phyloP scores from a whole-genome alignment of 2,888 invertebrate species.

The Allacma fusca region DNA sequence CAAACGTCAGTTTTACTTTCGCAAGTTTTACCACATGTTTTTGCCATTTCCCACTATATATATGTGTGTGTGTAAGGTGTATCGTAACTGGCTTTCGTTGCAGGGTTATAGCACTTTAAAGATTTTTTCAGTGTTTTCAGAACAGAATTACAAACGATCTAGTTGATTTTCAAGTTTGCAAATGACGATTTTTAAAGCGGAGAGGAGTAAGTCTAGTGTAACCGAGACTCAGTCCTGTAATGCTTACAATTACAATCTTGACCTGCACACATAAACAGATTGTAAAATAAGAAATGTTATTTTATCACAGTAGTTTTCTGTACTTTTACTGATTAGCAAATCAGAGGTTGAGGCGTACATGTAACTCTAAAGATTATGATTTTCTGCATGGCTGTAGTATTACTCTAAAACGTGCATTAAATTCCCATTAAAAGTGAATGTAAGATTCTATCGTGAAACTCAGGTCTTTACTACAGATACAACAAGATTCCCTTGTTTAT shows the following conservation, averaged over 20 bases:
- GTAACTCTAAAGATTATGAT: not conserved
- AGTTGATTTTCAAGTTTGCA: slow-evolving; percentile 40
- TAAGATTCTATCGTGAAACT: too few species aligned
- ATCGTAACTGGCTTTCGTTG: too few species aligned
- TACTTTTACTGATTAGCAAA: not conserved
- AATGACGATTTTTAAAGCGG: slow-evolving; percentile 4
- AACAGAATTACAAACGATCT: not conserved
- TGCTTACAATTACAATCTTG: not conserved
- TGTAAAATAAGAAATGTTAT: not conserved
- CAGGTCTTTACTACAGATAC: too few species aligned
- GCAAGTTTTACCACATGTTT: too few species aligned
- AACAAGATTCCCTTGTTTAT: too few species aligned
- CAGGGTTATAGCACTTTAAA: too few species aligned
- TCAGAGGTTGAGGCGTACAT: not conserved
- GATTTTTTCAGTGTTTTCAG: not conserved
- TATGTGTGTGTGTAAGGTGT: too few species aligned
- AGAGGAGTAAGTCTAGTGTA: not conserved
- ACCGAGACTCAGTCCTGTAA: not conserved
- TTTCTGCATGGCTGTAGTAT: too few species aligned
- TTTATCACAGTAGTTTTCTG: not conserved
- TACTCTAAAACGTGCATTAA: too few species aligned
- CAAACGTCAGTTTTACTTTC: not conserved
- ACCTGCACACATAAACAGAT: not conserved
- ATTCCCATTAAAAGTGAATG: too few species aligned
- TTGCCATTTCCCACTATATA: too few species aligned